These are phyloP conservation scores for Rhingia campestris DNA, from an alignment of 2,888 invertebrate genomes.

Conservation along the genomic window DNA sequence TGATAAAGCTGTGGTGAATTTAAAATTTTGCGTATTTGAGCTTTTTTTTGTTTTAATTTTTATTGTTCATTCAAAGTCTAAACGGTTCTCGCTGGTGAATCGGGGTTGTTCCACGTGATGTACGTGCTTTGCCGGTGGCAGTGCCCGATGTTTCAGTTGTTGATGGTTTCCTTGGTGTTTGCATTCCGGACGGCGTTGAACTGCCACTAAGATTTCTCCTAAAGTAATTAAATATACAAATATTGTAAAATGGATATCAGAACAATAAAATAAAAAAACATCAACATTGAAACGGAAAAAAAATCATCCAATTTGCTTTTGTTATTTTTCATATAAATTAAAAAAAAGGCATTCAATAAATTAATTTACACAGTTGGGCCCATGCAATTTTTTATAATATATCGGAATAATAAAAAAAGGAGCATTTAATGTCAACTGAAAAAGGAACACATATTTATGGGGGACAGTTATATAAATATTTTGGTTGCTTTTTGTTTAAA, in stretches of 20 bases:
- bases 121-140: slow-evolving; percentile 80
- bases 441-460: too few relatives aligned
- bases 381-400: slow-evolving; percentile 38
- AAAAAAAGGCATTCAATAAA: background rate
- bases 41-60: slow-evolving; percentile 74
- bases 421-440: background rate
- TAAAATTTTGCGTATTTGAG: slow-evolving; percentile 76
- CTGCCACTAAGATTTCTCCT: slow-evolving; percentile 82
- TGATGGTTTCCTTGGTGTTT: slow-evolving; percentile 82
- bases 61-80: slow-evolving; percentile 85
- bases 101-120: slow-evolving; percentile 82
- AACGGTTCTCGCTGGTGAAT: slow-evolving; percentile 87
- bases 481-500: too few relatives aligned
- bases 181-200: slow-evolving; percentile 83
- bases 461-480: too few relatives aligned
- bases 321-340: slow-evolving; percentile 37
- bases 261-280: slow-evolving; percentile 4
- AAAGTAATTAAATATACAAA: background rate
- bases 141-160: slow-evolving; percentile 79
- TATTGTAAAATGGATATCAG: background rate
- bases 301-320: slow-evolving; percentile 65
- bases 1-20: slow-evolving; percentile 45
- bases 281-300: slow-evolving; percentile 47
- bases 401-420: background rate
- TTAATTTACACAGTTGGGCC: slow-evolving; percentile 19